Evolutionary conservation across 1,140 invertebrate species (phyloP), one percentile per base, ranked within the genome.

Genomic region (Camponotus vicinus): DNA sequence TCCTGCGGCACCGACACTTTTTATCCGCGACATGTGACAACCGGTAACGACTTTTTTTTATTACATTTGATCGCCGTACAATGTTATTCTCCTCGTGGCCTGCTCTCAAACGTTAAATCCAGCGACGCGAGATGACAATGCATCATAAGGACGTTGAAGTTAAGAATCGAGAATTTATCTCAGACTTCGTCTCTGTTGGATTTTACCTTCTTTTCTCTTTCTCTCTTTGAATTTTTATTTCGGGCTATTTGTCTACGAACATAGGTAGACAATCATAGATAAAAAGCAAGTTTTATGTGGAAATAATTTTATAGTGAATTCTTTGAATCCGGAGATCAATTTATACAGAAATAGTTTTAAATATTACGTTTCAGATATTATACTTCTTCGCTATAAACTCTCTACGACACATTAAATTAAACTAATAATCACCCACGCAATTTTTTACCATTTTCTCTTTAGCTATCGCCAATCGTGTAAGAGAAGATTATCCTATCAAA

Each of bases 21-120:
- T 82, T 73, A 40, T 66, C 71, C n/a, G 40, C 67, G 40, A 32
- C 37, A 8, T 42, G 52, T n/a, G 79, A 59, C 79, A 42, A 82
- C 37, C 67, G 52, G 40, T 40, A 82, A 82, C 7, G 27, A 18
- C 67, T 55, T 57, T 71, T 49, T 52, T 52, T 52, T 18, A 52
- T 52, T 52, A 52, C 21, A 73, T 15, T 45, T n/a, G 52, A 15
- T 0, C 64, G 7, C 27, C 49, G 1, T 45, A 34, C 66, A 32
- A 45, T 34, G 42, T 45, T 45, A 45, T 27, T 27, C 15, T n/a
- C n/a, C 34, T 11, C 11, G 13, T 59, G 42, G n/a, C 13, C 18
- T 52, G 13, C 37, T 55, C n/a, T 55, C 27, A 42, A 69, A 40
- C n/a, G 13, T 67, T 32, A 57, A 57, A n/a, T 40, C 7, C 13